Evolutionary conservation across 1,140 invertebrate species (phyloP).

Genomic region (Cotesia vestalis): DNA sequence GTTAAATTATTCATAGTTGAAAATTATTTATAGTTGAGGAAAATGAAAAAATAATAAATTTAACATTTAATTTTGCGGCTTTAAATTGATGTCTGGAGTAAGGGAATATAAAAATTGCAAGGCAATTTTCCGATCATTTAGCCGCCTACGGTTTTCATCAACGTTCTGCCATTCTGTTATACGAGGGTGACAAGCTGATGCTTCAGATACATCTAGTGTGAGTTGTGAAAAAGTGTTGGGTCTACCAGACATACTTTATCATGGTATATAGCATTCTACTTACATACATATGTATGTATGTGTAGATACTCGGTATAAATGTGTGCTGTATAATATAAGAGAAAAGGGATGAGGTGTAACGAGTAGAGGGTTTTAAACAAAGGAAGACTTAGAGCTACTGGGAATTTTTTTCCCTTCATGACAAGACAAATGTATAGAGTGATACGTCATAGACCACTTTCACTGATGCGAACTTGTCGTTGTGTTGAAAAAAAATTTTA

Average conservation of each 20-base stretch:
- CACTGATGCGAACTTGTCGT: no score
- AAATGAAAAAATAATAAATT: neutral
- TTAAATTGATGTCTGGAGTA: neutral
- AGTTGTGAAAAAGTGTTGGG: constrained; percentile 2
- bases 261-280: neutral
- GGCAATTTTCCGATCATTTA: constrained; percentile 31
- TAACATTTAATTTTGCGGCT: neutral
- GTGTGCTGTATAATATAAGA: no score
- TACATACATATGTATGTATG: neutral
- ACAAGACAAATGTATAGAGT: no score
- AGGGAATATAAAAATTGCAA: constrained; percentile 1
- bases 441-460: no score
- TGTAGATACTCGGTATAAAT: no score
- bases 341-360: no score
- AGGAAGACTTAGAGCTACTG: no score
- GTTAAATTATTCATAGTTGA: neutral
- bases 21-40: no score
- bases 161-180: neutral
- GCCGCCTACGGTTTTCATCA: constrained; percentile 17
- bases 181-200: constrained; percentile 2
- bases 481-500: no score
- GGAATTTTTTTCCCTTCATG: no score
- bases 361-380: no score
- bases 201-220: neutral
- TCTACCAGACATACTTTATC: constrained; percentile 3